A percentile compares a stretch with the other conserved stretches of the same genome.
These are phyloP conservation scores for Exephanes ischioxanthus DNA, from an alignment of 2,888 invertebrate species.

Conservation along the genomic window DNA sequence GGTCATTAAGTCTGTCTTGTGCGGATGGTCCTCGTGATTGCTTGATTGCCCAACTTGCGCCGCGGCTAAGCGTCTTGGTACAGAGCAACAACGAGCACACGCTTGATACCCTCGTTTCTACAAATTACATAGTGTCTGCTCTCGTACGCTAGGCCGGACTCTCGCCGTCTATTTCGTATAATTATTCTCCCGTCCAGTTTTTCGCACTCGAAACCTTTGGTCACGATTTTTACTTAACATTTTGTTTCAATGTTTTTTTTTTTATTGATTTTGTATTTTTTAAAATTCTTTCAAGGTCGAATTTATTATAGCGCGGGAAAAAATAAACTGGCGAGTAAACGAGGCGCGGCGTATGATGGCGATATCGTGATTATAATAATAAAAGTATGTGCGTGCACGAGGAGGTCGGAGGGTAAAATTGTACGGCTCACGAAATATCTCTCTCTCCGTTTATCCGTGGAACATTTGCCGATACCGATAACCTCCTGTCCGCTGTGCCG, in stretches of 20 bases:
- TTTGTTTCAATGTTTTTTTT: too few relatives aligned
- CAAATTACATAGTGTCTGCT: background rate
- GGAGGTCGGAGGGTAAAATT: conserved; percentile 2
- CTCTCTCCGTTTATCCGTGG: background rate
- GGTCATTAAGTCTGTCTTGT: conserved; percentile 74
- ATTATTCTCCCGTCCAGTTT: background rate
- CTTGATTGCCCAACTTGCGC: conserved; percentile 73
- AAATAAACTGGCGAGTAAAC: background rate
- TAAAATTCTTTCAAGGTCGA: background rate
- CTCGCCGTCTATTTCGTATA: background rate
- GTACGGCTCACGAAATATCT: background rate
- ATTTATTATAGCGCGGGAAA: background rate
- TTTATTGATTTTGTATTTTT: too few relatives aligned
- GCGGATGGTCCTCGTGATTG: conserved; percentile 74
- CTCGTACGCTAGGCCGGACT: background rate
- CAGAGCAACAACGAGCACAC: conserved; percentile 46
- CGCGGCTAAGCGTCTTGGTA: conserved; percentile 35
- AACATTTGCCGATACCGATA: conserved; percentile 6
- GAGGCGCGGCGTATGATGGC: background rate
- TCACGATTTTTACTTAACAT: too few relatives aligned
- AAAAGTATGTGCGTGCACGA: background rate
- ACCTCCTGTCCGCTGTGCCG: background rate
- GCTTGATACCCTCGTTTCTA: conserved; percentile 11
- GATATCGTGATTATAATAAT: background rate
- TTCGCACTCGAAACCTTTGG: too few relatives aligned